Conservation (phyloP, 2,888 invertebrate genomes). For the Chromoteleia sp. region DNA sequence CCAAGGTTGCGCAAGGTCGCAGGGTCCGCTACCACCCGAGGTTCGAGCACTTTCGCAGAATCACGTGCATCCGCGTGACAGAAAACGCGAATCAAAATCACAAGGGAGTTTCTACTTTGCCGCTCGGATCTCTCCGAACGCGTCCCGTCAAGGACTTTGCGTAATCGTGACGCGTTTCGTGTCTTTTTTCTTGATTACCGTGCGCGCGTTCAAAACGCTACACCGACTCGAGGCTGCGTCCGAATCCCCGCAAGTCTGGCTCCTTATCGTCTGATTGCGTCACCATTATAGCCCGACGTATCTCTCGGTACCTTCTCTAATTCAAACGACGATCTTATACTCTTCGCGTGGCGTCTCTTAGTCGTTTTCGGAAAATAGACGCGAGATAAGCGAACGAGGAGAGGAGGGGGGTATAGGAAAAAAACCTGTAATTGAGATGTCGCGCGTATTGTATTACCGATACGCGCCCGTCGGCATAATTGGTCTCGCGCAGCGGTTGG, state of each 20-base stretch:
- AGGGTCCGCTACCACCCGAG: conserved; percentile 49
- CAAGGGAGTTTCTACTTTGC: background rate
- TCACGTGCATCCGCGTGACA: conserved; percentile 15
- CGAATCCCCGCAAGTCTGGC: conserved; percentile 7
- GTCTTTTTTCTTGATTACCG: background rate
- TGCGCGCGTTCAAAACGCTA: background rate
- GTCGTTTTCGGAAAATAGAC: conserved; percentile 6
- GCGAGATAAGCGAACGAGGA: conserved; percentile 11
- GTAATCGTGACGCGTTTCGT: conserved; percentile 15
- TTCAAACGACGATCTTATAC: background rate
- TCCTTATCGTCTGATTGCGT: conserved; percentile 10
- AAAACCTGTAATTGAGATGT: conserved; percentile 33
- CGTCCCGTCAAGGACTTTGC: conserved; percentile 12
- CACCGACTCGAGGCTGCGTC: too few relatives aligned
- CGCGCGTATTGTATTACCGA: conserved; percentile 24
- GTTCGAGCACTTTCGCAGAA: conserved; percentile 37
- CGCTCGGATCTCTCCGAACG: background rate
- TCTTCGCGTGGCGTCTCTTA: background rate
- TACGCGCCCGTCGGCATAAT: conserved; percentile 20
- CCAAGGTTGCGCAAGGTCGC: conserved; percentile 77
- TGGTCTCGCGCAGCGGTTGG: background rate
- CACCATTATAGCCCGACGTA: background rate
- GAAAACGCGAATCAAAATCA: conserved; percentile 1
- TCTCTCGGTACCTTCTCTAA: background rate
- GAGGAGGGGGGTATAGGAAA: background rate